phyloP scores from a whole-genome alignment of 2,888 invertebrate genomes.

The Erebia aethiops region DNA sequence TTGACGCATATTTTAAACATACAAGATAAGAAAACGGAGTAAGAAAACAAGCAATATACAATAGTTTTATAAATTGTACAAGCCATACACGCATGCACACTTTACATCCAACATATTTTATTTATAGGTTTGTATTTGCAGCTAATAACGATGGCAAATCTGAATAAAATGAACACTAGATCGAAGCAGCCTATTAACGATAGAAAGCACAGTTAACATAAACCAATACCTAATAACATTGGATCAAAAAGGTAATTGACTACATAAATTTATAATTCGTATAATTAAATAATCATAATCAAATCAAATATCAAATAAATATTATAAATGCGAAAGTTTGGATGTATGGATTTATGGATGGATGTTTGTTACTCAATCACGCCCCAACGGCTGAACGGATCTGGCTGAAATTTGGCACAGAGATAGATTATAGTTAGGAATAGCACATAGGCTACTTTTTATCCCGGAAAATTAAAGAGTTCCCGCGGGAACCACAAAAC shows the following conservation, averaged over 20 bases:
- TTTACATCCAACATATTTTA: not conserved
- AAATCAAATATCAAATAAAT: too few relatives aligned
- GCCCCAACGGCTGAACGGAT: too few relatives aligned
- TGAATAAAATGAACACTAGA: constrained; percentile 19
- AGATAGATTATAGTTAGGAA: too few relatives aligned
- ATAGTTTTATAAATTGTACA: not conserved
- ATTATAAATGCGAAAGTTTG: too few relatives aligned
- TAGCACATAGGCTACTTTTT: too few relatives aligned
- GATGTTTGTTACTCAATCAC: too few relatives aligned
- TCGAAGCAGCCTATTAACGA: constrained; percentile 24
- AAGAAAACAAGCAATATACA: constrained; percentile 10
- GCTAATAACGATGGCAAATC: constrained; percentile 15
- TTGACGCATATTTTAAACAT: not conserved
- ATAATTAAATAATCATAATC: too few relatives aligned
- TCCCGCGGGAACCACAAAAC: too few relatives aligned
- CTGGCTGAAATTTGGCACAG: too few relatives aligned
- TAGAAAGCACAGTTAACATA: constrained; percentile 27
- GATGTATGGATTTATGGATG: too few relatives aligned
- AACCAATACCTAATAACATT: constrained; percentile 28
- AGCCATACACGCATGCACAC: constrained; percentile 44
- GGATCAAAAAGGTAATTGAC: constrained; percentile 25
- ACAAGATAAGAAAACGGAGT: not conserved
- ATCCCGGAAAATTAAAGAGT: too few relatives aligned
- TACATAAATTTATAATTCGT: too few relatives aligned
- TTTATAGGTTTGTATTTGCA: not conserved